phyloP scores from a whole-genome alignment of 2,888 invertebrate genomes.

The Cerastis rubricosa region DNA sequence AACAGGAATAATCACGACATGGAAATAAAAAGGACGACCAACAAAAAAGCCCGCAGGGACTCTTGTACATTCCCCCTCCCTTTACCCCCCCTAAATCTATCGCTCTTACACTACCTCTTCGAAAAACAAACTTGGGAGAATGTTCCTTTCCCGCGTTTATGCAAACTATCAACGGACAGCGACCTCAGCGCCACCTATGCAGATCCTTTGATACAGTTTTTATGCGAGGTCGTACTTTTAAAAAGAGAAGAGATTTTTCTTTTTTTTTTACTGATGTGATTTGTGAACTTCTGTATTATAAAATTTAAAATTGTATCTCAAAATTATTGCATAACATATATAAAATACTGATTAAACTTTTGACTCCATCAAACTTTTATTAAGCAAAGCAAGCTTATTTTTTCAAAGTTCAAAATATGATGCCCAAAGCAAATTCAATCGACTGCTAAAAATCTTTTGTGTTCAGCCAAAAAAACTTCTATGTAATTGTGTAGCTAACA shows the following conservation, averaged over 20 bases:
- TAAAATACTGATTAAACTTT: too few relatives aligned
- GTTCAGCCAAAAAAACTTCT: neutral
- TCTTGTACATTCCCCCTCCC: neutral
- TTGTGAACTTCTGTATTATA: neutral
- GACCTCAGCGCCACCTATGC: slow-evolving; percentile 50
- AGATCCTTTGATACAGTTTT: slow-evolving; percentile 28
- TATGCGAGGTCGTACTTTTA: neutral
- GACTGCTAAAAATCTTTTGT: neutral
- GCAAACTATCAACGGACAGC: slow-evolving; percentile 46
- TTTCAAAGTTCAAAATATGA: neutral
- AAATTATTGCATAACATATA: neutral
- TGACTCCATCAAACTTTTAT: too few relatives aligned
- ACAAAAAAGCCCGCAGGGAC: slow-evolving; percentile 37
- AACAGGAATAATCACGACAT: slow-evolving; percentile 25
- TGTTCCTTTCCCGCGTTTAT: slow-evolving; percentile 51
- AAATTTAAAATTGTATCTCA: neutral
- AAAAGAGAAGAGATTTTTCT: neutral
- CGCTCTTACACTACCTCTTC: slow-evolving; percentile 44
- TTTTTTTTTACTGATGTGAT: neutral
- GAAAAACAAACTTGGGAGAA: slow-evolving; percentile 52
- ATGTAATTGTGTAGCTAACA: neutral
- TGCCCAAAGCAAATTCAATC: neutral
- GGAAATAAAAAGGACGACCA: slow-evolving; percentile 28
- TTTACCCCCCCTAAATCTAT: slow-evolving; percentile 43
- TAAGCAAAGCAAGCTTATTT: too few relatives aligned